Conservation (phyloP, 2,888 invertebrate species). For the Podotricha telesiphe region DNA sequence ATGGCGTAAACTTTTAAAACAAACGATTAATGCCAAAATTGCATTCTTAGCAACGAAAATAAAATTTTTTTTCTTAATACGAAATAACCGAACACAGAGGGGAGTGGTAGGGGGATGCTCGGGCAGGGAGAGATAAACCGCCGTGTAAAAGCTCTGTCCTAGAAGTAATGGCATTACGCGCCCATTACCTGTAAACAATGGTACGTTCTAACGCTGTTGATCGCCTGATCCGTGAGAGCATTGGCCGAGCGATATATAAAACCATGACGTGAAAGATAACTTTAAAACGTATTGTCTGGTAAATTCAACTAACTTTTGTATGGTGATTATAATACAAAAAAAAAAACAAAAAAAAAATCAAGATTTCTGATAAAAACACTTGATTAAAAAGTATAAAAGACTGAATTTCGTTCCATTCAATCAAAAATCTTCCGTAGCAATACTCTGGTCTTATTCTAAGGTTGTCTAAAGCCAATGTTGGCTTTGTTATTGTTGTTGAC, state of each 20-base stretch:
- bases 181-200: constrained; percentile 83
- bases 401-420: no score
- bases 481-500: no score
- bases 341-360: no score
- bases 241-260: constrained; percentile 98
- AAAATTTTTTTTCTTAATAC: constrained; percentile 8
- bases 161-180: constrained; percentile 43
- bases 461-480: no score
- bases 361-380: no score
- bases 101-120: constrained; percentile 1
- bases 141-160: constrained; percentile 41
- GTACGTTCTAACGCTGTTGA: constrained; percentile 98
- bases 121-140: constrained; percentile 26
- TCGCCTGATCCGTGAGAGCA: constrained; percentile 97
- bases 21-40: not conserved
- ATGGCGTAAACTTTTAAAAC: no score
- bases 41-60: not conserved
- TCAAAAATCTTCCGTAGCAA: no score
- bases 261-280: constrained; percentile 99
- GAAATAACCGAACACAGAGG: constrained; percentile 26
- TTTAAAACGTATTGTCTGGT: constrained; percentile 61
- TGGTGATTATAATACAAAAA: no score
- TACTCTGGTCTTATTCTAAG: no score
- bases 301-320: not conserved
- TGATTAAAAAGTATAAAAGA: no score